A percentile compares a stretch with the other conserved stretches of the same genome.
Conservation (phyloP, 2,888 invertebrate genomes). For the Acleris laterana region DNA sequence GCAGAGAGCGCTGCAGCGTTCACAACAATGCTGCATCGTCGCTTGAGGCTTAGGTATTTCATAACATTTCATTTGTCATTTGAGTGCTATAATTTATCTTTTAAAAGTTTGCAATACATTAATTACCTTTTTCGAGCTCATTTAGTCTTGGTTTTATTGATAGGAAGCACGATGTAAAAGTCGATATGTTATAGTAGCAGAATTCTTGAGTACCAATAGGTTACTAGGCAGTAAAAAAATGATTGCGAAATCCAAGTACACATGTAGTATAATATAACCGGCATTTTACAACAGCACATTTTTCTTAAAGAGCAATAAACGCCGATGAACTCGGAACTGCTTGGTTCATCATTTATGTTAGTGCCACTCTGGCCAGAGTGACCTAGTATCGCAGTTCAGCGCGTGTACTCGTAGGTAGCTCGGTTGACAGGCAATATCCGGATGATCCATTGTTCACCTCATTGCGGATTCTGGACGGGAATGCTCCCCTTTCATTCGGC, state of each 20-base stretch:
- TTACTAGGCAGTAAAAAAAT: not conserved
- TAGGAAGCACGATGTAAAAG: too few relatives aligned
- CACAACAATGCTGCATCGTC: conserved; percentile 11
- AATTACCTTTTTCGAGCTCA: too few relatives aligned
- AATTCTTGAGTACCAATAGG: too few relatives aligned
- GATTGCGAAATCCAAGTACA: not conserved
- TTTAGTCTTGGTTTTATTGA: too few relatives aligned
- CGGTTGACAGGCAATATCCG: conserved; percentile 81
- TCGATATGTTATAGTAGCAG: too few relatives aligned
- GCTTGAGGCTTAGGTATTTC: conserved; percentile 1
- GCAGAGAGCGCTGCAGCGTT: conserved; percentile 12
- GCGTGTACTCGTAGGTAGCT: conserved; percentile 54
- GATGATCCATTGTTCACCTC: conserved; percentile 81
- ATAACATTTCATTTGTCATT: not conserved
- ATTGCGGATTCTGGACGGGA: conserved; percentile 74
- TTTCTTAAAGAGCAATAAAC: not conserved
- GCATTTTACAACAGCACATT: not conserved
- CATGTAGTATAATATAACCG: not conserved
- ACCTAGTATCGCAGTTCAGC: conserved; percentile 53
- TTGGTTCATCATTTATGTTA: conserved; percentile 18
- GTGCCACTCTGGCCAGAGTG: conserved; percentile 40
- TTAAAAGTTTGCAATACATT: not conserved
- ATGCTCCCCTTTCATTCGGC: conserved; percentile 58
- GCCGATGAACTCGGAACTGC: not conserved
- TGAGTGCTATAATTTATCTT: too few relatives aligned